Conservation (phyloP, 2,113 vertebrate genomes). For the Genyomyrus donnyi region DNA sequence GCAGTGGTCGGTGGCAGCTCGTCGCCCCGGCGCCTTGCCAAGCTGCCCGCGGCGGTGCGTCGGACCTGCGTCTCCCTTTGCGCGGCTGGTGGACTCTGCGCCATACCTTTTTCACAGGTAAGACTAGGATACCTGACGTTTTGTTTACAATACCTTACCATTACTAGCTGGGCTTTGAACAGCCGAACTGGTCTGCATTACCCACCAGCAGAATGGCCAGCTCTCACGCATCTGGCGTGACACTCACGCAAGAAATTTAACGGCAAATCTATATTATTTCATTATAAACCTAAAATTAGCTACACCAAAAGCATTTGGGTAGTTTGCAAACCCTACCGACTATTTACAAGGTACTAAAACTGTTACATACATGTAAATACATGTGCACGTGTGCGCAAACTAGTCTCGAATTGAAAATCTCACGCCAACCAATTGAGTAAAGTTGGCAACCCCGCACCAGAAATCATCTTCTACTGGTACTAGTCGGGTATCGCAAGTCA, state of each 20-base stretch:
- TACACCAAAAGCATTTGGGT: neutral
- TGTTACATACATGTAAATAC: neutral
- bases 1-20: neutral
- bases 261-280: neutral
- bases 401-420: neutral
- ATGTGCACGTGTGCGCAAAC: neutral
- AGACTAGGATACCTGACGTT: neutral
- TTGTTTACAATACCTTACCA: neutral
- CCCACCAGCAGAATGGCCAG: neutral
- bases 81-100: constrained; percentile 34
- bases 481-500: neutral
- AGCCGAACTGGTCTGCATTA: neutral
- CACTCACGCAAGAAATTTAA: neutral
- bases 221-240: neutral
- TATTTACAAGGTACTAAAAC: neutral
- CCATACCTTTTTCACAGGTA: constrained; percentile 42
- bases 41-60: constrained; percentile 20
- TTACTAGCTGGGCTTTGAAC: neutral
- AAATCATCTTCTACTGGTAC: neutral
- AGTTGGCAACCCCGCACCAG: neutral
- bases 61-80: constrained; percentile 35
- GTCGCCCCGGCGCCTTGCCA: neutral
- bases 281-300: neutral
- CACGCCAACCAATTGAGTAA: neutral
- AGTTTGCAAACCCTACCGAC: neutral